These are phyloP conservation scores for Rhabdophis nuchalis DNA, from an alignment of 2,797 vertebrate species.

Conservation along the genomic window DNA sequence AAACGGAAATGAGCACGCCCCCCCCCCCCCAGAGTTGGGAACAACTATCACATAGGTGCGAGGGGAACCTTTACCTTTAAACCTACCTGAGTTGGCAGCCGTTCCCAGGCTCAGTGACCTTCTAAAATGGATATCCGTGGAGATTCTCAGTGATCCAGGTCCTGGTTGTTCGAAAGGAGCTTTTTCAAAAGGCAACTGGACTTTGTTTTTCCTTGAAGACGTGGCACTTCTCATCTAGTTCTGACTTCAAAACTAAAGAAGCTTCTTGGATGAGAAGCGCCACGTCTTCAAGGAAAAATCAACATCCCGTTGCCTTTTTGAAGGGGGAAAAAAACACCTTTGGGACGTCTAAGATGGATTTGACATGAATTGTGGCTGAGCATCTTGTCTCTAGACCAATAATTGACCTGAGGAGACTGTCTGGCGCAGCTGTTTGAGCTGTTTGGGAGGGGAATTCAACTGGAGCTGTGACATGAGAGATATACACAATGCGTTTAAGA, in stretches of 20 bases:
- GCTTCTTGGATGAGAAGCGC: not conserved
- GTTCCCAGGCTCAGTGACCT: not conserved
- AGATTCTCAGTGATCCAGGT: not conserved
- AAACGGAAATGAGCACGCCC: no score
- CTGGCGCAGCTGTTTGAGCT: not conserved
- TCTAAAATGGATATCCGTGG: not conserved
- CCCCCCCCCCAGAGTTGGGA: no score
- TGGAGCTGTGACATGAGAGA: not conserved
- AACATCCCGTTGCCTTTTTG: no score
- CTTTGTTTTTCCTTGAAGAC: not conserved
- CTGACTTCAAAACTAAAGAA: not conserved
- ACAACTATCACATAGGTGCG: no score
- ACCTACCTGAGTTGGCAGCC: not conserved
- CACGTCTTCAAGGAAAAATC: not conserved
- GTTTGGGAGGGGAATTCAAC: not conserved
- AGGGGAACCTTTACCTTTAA: no score
- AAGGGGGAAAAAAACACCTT: not conserved
- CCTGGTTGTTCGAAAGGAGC: no score
- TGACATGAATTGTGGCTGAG: not conserved
- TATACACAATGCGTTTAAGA: not conserved
- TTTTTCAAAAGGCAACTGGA: no score
- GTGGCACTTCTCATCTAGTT: no score
- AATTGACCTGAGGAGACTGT: not conserved
- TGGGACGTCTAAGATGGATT: not conserved
- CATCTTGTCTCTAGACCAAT: not conserved